Evolutionary conservation across 2,113 vertebrate genomes (phyloP), one percentile per base, ranked within the genome.

Genomic region (Forbesichthys papilliferus): DNA sequence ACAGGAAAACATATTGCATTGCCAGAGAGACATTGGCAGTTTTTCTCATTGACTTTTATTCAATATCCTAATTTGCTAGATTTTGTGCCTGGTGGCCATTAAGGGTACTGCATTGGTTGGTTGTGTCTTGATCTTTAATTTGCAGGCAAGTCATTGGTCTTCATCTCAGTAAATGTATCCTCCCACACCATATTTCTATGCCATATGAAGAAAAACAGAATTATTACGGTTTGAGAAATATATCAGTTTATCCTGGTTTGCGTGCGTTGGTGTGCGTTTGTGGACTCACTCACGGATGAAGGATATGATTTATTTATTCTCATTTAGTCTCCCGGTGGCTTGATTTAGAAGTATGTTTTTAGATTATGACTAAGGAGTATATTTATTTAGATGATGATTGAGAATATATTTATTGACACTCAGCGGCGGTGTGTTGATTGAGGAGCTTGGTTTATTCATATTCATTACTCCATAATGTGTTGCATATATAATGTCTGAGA

Each of bases 391-490:
- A 77, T 82, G 67, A 72, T 73, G 54, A 84, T 56, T 74, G 69
- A 77, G 74, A 55, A 69, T 64, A 65, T 64, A 80, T 80, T 85
- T 80, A 82, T 80, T 79, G 77, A 86, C 74, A 84, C 77, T 74
- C 81, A 77, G 80, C 77, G 80, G 69, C 76, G 64, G 82, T 13
- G 66, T 57, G 57, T 80, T 86, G 84, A 90, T 87, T 87, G 83
- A 80, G 67, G 75, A 83, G 75, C 79, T 82, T 68, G 81, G 74
- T 84, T 73, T 79, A 86, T 89, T 87, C 86, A 87, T 90, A 87
- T 89, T 89, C 84, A 87, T 89, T 85, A 85, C 75, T 78, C 79
- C 72, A 82, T 89, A 87, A 91, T 90, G 86, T 89, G 84, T 83
- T 89, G 86, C 80, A 89, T 89, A 85, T 86, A 90, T 89, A 89